phyloP scores from a whole-genome alignment of 1,140 invertebrate genomes.

The Eumaeus atala region DNA sequence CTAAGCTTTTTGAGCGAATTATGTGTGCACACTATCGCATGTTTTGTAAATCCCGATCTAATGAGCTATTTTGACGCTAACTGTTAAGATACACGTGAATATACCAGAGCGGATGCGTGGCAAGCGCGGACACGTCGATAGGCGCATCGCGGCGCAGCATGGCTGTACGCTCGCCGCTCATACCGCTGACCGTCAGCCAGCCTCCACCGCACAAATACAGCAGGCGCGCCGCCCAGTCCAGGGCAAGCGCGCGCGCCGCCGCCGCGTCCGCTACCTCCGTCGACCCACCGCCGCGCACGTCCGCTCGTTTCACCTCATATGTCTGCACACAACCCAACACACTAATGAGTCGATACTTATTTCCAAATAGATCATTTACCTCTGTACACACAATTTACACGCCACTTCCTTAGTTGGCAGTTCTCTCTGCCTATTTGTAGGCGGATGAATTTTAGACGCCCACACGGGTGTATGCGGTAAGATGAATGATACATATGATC shows the following conservation, averaged over 20 bases:
- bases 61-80: too few relatives aligned
- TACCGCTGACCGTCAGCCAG: slow-evolving; percentile 76
- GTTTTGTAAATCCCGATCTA: too few relatives aligned
- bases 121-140: slow-evolving; percentile 73
- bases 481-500: too few relatives aligned
- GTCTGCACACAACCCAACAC: slow-evolving; percentile 32
- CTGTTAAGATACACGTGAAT: slow-evolving; percentile 1
- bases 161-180: slow-evolving; percentile 82
- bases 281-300: slow-evolving; percentile 79
- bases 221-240: slow-evolving; percentile 86
- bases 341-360: too few relatives aligned
- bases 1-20: too few relatives aligned
- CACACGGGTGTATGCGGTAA: too few relatives aligned
- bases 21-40: too few relatives aligned
- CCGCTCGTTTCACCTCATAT: slow-evolving; percentile 83
- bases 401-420: too few relatives aligned
- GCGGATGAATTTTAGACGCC: too few relatives aligned
- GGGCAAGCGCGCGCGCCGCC: slow-evolving; percentile 76
- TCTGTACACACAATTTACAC: too few relatives aligned
- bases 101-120: slow-evolving; percentile 78
- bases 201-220: slow-evolving; percentile 76
- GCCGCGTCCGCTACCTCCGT: slow-evolving; percentile 84
- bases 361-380: too few relatives aligned
- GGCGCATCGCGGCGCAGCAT: slow-evolving; percentile 50
- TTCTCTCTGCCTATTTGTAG: too few relatives aligned